Conservation (phyloP, 1,140 invertebrate genomes). For the Pachypeltis micranthus region DNA sequence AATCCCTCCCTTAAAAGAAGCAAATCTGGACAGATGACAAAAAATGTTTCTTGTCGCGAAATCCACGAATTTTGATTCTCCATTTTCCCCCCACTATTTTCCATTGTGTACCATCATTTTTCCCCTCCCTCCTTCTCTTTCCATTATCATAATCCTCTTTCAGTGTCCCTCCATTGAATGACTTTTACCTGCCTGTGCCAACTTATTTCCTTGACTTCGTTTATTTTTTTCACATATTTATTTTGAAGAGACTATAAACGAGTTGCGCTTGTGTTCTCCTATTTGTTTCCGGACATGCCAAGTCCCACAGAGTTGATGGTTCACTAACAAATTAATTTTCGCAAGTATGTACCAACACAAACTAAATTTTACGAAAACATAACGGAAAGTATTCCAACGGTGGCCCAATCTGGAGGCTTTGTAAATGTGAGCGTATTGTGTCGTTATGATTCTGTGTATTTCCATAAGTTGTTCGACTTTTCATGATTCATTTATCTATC, state of each 20-base stretch:
- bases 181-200: neutral
- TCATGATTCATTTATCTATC: too few species aligned
- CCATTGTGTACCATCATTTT: slow-evolving; percentile 10
- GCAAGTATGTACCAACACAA: too few species aligned
- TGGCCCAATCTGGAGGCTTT: too few species aligned
- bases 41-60: too few species aligned
- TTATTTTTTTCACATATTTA: neutral
- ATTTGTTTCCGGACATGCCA: neutral
- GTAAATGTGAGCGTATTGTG: too few species aligned
- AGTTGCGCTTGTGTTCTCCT: neutral
- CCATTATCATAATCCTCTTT: too few species aligned
- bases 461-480: too few species aligned
- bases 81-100: neutral
- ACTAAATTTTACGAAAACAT: too few species aligned
- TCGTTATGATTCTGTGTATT: too few species aligned
- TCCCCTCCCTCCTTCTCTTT: slow-evolving; percentile 1
- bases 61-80: too few species aligned
- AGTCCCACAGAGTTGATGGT: neutral
- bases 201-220: neutral
- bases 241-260: neutral
- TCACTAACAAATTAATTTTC: neutral
- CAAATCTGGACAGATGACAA: too few species aligned
- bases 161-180: neutral
- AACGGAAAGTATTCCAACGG: too few species aligned
- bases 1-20: slow-evolving; percentile 11